phyloP scores from a whole-genome alignment of 2,797 vertebrate species.

The Hylomyscus alleni region DNA sequence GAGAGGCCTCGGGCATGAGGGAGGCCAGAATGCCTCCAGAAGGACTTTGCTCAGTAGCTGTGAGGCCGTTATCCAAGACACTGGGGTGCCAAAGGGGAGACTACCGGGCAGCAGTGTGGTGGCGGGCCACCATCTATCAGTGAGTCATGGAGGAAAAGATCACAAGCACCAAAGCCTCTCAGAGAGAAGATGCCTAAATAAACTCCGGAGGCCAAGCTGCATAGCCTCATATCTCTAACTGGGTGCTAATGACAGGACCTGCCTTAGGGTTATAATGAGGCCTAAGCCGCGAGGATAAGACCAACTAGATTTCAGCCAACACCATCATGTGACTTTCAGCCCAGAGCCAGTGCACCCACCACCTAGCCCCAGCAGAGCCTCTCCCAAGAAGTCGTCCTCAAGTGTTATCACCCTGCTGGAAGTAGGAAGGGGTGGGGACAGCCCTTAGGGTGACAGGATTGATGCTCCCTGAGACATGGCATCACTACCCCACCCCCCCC shows the following conservation, averaged over 20 bases:
- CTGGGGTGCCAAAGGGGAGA: background rate
- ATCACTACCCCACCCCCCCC: background rate
- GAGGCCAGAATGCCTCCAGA: background rate
- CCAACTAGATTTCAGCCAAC: constrained; percentile 21
- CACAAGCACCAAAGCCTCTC: background rate
- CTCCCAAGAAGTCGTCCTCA: background rate
- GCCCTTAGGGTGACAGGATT: background rate
- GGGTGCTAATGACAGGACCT: background rate
- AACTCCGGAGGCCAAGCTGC: background rate
- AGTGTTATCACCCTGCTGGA: background rate
- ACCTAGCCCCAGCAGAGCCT: background rate
- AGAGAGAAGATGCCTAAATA: background rate
- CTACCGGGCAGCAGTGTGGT: background rate
- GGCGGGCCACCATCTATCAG: background rate
- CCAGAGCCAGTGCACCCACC: background rate
- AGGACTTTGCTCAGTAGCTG: background rate
- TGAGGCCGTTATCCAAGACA: background rate
- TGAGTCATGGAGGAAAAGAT: background rate
- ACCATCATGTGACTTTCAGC: background rate
- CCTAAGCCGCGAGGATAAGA: background rate
- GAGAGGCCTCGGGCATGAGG: background rate
- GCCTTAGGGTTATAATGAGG: background rate
- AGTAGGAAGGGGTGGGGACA: background rate
- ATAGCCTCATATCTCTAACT: background rate
- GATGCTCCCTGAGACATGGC: constrained; percentile 51